These are phyloP conservation scores for Jacana jacana DNA, from an alignment of 2,113 vertebrate species.

Conservation along the genomic window DNA sequence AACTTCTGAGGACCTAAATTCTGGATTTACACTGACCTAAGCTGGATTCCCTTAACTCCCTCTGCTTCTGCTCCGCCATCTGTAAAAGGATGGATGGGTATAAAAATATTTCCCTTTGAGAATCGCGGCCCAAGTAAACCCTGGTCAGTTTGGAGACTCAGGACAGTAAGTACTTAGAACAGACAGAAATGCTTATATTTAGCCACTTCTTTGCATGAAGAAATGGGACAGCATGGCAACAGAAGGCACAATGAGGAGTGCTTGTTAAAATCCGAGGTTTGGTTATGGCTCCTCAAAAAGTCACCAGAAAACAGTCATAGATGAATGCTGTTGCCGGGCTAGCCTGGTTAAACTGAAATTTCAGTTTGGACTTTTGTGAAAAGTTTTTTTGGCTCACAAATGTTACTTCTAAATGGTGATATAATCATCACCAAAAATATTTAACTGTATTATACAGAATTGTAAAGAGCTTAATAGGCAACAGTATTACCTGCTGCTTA, in stretches of 20 bases:
- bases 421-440: background rate
- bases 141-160: background rate
- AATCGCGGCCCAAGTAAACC: background rate
- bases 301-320: background rate
- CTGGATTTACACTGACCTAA: conserved; percentile 34
- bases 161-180: background rate
- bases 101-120: background rate
- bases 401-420: background rate
- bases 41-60: background rate
- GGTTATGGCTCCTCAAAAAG: background rate
- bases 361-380: background rate
- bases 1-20: conserved; percentile 28
- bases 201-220: background rate
- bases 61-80: conserved; percentile 34
- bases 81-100: conserved; percentile 8
- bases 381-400: background rate
- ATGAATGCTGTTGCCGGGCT: background rate
- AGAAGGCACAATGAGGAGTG: background rate
- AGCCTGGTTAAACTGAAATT: background rate
- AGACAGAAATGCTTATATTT: background rate
- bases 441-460: background rate
- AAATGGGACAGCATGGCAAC: background rate
- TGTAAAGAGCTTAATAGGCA: background rate
- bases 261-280: background rate
- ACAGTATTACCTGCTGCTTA: background rate